Evolutionary conservation across 2,113 vertebrate species (phyloP).

Genomic region (Apteryx mantelli): DNA sequence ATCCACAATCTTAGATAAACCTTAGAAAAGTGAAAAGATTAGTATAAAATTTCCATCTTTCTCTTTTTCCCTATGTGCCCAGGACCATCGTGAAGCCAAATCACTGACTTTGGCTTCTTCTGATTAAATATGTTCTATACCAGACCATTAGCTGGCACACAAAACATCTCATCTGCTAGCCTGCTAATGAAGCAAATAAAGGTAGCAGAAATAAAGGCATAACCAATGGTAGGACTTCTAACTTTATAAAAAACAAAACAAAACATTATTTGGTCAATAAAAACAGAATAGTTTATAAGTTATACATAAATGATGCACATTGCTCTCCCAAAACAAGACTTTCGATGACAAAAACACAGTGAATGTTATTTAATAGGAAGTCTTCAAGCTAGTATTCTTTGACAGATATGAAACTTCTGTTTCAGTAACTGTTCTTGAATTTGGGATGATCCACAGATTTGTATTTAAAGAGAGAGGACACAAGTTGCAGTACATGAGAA

Average conservation of each 20-base stretch:
- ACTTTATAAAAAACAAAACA: too few species aligned
- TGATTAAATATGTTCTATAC: not conserved
- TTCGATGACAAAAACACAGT: too few species aligned
- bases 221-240: not conserved
- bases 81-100: not conserved
- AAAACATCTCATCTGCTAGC: not conserved
- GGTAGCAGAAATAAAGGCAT: not conserved
- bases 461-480: not conserved
- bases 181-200: not conserved
- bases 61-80: not conserved
- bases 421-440: not conserved
- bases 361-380: too few species aligned
- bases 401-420: rapidly evolving
- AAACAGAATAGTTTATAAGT: too few species aligned
- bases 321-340: too few species aligned
- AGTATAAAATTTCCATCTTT: not conserved
- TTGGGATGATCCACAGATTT: not conserved
- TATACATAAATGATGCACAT: too few species aligned
- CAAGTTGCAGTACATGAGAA: not conserved
- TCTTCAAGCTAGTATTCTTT: too few species aligned
- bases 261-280: too few species aligned
- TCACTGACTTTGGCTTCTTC: not conserved
- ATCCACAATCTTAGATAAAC: not conserved
- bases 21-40: not conserved
- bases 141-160: not conserved